Base-by-base conservation (phyloP, 2,113 vertebrate species). In the Ovis canadensis region DNA sequence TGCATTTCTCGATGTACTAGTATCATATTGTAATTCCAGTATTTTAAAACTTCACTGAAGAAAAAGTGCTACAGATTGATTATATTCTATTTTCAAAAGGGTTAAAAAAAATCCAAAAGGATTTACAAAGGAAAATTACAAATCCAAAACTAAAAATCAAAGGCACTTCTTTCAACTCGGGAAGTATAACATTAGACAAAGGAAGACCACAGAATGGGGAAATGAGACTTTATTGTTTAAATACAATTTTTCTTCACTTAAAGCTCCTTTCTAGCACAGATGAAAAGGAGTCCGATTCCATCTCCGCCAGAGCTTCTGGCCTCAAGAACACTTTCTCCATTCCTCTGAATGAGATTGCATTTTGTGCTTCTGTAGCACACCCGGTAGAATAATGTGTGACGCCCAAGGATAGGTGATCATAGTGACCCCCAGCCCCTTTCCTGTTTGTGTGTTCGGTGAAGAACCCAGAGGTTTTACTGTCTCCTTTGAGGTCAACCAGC, bases 81-180 rank as follows among this genome's bases (percentile, higher is more conserved):
- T 40, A 36, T 33, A 33, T 78, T 67, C 36, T 81, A 9, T 82
- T 64, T 50, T 84, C 50, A 77, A 77, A 77, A 77, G 13, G 3
- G 3, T 77, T 77, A 0, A 45, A 45, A 77, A 71, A 77, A 27
- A 45, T 78, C 33, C 78, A 60, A 57, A 80, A 59, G 78, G 36
- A 95, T 17, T 3, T 85, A 74, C 40, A 45, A 77, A 89, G 91
- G n/a, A 87, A 96, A 81, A 50, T 54, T n/a, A 29, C 54, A 85
- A 74, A 93, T 83, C n/a, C 82, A 64, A 62, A 89, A 96, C 8
- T 48, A 11, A 77, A 91, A 90, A 82, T 62, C 67, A 45, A 36
- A 93, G 40, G 1, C 36, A 81, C 15, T 62, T 50, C 14, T 43
- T 71, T 85, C 90, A 81, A 25, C 67, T 87, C 29, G 16, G 54